Conservation (phyloP, 2,797 vertebrate genomes). For the Masticophis lateralis region DNA sequence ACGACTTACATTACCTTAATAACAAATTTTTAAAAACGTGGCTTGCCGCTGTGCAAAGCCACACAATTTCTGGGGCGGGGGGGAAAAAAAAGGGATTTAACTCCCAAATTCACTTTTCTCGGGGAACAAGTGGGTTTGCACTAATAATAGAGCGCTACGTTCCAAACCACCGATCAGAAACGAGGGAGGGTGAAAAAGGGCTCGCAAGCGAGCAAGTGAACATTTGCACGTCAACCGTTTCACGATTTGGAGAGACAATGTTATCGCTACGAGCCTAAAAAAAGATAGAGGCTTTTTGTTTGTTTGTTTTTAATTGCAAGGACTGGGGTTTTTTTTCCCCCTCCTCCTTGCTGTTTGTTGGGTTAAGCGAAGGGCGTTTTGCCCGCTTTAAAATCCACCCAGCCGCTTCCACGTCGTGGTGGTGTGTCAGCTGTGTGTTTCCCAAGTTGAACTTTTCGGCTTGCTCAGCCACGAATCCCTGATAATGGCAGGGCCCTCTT, state of each 20-base stretch:
- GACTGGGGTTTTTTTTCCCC: neutral
- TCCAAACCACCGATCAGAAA: neutral
- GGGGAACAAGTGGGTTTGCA: neutral
- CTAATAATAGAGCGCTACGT: neutral
- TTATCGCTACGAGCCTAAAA: neutral
- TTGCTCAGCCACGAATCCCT: neutral
- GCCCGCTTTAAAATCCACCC: neutral
- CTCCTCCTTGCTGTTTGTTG: neutral
- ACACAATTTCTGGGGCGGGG: fast-evolving
- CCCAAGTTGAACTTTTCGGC: neutral
- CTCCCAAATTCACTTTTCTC: neutral
- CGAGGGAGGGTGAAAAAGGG: neutral
- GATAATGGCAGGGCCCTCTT: neutral
- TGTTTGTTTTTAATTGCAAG: neutral
- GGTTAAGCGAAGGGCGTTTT: neutral
- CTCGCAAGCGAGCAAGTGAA: neutral
- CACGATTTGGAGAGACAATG: neutral
- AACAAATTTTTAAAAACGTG: no score
- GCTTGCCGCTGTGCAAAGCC: no score
- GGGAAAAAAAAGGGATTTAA: neutral
- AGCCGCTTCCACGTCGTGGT: neutral
- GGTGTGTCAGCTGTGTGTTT: neutral
- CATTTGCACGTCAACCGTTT: neutral
- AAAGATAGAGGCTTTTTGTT: neutral
- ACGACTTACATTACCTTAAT: no score